Evolutionary conservation across 2,113 vertebrate species (phyloP).

Genomic region (Myotis lucifugus): DNA sequence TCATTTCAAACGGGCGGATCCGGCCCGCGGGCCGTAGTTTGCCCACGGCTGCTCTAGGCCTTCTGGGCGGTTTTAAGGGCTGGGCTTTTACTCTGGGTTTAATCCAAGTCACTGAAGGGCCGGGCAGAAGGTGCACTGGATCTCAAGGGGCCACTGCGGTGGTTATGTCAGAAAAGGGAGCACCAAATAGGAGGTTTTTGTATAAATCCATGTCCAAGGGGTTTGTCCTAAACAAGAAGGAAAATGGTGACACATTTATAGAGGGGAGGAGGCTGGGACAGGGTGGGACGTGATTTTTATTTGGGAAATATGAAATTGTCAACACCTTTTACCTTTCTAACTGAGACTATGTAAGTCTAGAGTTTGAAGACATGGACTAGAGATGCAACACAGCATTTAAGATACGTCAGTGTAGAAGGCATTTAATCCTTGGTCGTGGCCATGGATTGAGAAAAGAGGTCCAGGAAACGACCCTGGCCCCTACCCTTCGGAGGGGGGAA

Average conservation of each 20-base stretch:
- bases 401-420: background rate
- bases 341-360: background rate
- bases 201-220: background rate
- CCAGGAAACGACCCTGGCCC: background rate
- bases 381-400: background rate
- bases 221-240: background rate
- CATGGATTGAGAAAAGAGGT: background rate
- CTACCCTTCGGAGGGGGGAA: background rate
- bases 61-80: background rate
- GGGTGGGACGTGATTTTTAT: background rate
- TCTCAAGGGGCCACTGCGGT: background rate
- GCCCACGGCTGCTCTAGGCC: too few species aligned
- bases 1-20: too few species aligned
- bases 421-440: background rate
- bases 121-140: background rate
- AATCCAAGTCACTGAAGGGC: background rate
- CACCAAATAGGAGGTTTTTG: background rate
- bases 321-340: background rate
- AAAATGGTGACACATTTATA: background rate
- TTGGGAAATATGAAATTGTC: background rate
- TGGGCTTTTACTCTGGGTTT: background rate
- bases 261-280: background rate
- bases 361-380: background rate
- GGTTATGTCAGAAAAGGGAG: background rate
- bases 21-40: too few species aligned